Conservation (phyloP, 2,113 vertebrate species). For the Callionymus lyra region DNA sequence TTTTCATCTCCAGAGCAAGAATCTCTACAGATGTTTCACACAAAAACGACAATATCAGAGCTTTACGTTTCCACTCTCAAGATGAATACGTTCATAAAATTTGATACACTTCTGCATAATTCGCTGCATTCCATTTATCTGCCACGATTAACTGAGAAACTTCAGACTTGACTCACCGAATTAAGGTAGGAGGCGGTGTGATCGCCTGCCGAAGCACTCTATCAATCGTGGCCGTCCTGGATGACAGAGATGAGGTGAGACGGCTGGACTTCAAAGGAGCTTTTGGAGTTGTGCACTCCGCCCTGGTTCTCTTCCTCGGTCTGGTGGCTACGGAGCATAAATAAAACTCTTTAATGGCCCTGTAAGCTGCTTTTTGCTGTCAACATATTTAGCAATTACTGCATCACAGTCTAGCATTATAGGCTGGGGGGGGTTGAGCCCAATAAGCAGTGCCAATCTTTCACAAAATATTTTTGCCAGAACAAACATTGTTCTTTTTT, state of each 20-base stretch:
- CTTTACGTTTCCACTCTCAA: conserved; percentile 30
- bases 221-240: conserved; percentile 48
- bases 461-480: too few relatives aligned
- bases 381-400: conserved; percentile 68
- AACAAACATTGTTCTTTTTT: too few relatives aligned
- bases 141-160: conserved; percentile 35
- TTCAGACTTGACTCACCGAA: conserved; percentile 46
- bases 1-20: conserved; percentile 47
- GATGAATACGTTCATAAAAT: conserved; percentile 47
- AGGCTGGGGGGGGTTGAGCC: too few relatives aligned
- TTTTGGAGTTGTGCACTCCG: conserved; percentile 53
- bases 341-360: conserved; percentile 67
- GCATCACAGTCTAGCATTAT: conserved; percentile 45
- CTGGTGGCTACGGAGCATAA: conserved; percentile 58
- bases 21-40: conserved; percentile 54
- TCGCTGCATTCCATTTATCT: conserved; percentile 44
- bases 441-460: too few relatives aligned
- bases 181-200: conserved; percentile 25
- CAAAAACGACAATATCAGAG: conserved; percentile 41
- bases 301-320: conserved; percentile 42
- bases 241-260: conserved; percentile 64
- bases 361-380: conserved; percentile 66
- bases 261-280: conserved; percentile 62
- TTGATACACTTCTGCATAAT: conserved; percentile 34
- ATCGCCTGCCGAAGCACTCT: conserved; percentile 46